Conservation (phyloP, 2,797 vertebrate genomes). For the Adrianichthys oophorus region DNA sequence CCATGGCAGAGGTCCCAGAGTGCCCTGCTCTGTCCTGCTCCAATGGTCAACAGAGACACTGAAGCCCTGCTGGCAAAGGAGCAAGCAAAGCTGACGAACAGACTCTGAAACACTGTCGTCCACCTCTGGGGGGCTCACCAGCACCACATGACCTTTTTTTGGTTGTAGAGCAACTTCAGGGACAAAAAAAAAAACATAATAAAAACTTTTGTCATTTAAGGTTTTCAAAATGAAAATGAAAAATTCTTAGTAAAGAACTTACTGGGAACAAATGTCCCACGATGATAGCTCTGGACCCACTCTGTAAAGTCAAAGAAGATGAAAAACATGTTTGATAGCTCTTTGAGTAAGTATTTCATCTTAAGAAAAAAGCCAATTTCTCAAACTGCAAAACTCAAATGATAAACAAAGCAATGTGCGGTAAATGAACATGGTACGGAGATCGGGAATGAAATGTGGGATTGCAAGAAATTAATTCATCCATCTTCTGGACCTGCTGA, state of each 20-base stretch:
- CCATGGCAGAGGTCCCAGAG: constrained; percentile 83
- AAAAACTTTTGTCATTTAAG: neutral
- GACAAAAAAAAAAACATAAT: constrained; percentile 18
- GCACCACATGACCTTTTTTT: constrained; percentile 65
- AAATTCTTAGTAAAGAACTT: constrained; percentile 19
- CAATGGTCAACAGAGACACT: constrained; percentile 84
- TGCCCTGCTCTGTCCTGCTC: constrained; percentile 76
- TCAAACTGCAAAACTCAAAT: neutral
- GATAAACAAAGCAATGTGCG: neutral
- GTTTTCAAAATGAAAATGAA: neutral
- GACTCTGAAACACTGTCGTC: constrained; percentile 60
- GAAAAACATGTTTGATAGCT: neutral
- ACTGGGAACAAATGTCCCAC: constrained; percentile 52
- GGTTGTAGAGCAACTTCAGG: constrained; percentile 27
- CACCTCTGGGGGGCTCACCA: constrained; percentile 83
- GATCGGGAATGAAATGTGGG: constrained; percentile 15
- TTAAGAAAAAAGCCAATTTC: constrained; percentile 2
- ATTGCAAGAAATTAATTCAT: constrained; percentile 10
- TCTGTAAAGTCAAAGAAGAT: constrained; percentile 44
- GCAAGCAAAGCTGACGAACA: constrained; percentile 73
- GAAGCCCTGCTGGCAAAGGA: constrained; percentile 76
- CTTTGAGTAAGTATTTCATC: neutral
- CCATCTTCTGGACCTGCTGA: no score
- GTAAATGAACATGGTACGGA: neutral
- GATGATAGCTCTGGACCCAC: constrained; percentile 57